A percentile compares a stretch with the other conserved stretches of the same genome.
These are phyloP conservation scores for Lacanobia wlatinum DNA, from an alignment of 2,888 invertebrate species.

Conservation along the genomic window DNA sequence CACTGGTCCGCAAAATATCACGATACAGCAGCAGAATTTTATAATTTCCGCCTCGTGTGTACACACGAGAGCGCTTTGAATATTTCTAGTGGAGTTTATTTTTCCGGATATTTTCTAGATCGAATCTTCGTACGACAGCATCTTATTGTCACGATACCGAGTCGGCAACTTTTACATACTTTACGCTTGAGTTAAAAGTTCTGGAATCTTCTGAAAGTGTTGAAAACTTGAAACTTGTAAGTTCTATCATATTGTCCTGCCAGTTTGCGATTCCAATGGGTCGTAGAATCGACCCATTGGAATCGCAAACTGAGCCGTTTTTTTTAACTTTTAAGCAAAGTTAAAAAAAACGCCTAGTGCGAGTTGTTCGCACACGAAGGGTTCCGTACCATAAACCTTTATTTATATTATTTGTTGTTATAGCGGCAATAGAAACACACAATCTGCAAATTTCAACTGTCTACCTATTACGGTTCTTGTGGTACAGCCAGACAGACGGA, in stretches of 20 bases:
- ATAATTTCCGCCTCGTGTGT: background rate
- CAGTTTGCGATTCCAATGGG: no score
- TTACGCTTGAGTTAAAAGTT: conserved; percentile 1
- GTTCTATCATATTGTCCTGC: background rate
- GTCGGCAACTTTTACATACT: conserved; percentile 2
- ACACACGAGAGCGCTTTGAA: background rate
- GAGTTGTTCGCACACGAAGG: no score
- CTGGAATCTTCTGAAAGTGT: background rate
- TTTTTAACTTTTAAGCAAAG: no score
- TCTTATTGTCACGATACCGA: background rate
- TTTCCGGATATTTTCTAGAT: background rate
- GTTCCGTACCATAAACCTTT: no score
- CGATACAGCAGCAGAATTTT: background rate
- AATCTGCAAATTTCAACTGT: no score
- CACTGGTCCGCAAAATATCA: background rate
- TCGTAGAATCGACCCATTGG: no score
- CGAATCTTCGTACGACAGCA: background rate
- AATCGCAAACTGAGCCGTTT: no score
- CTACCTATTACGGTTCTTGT: no score
- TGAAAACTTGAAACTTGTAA: background rate
- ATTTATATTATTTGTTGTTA: no score
- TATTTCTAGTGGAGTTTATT: background rate
- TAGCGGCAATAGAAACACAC: no score
- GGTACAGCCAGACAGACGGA: no score
- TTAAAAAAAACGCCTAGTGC: no score